Evolutionary conservation across 2,888 invertebrate genomes (phyloP).

Genomic region (Stenoptilia bipunctidactyla): DNA sequence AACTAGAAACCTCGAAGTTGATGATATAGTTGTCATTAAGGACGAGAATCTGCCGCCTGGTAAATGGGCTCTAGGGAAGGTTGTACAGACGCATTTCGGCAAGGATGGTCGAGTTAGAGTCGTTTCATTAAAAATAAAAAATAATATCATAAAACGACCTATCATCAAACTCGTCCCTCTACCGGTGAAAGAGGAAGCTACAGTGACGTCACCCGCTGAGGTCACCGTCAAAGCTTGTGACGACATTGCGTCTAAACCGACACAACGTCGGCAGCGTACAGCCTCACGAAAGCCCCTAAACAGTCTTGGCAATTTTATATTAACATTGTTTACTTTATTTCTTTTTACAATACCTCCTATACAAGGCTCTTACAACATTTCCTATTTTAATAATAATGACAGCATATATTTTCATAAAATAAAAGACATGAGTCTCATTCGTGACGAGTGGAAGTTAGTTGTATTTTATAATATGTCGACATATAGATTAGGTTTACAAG

Average conservation of each 20-base stretch:
- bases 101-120: background rate
- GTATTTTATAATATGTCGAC: slow-evolving; percentile 8
- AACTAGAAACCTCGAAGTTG: background rate
- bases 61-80: background rate
- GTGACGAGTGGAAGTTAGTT: slow-evolving; percentile 5
- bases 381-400: slow-evolving; percentile 3
- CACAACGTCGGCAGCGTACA: background rate
- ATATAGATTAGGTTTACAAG: slow-evolving; percentile 4
- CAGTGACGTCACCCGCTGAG: background rate
- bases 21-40: background rate
- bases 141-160: slow-evolving; percentile 1
- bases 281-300: background rate
- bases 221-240: background rate
- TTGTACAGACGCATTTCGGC: background rate
- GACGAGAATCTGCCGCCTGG: slow-evolving; percentile 1
- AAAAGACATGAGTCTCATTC: slow-evolving; percentile 4
- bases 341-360: background rate
- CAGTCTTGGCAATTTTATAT: background rate
- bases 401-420: slow-evolving; percentile 6
- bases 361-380: background rate
- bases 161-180: slow-evolving; percentile 1
- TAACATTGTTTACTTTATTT: background rate
- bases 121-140: slow-evolving; percentile 2
- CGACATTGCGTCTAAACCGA: background rate
- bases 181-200: background rate